phyloP scores from a whole-genome alignment of 2,113 vertebrate genomes.

The Eleginops maclovinus region DNA sequence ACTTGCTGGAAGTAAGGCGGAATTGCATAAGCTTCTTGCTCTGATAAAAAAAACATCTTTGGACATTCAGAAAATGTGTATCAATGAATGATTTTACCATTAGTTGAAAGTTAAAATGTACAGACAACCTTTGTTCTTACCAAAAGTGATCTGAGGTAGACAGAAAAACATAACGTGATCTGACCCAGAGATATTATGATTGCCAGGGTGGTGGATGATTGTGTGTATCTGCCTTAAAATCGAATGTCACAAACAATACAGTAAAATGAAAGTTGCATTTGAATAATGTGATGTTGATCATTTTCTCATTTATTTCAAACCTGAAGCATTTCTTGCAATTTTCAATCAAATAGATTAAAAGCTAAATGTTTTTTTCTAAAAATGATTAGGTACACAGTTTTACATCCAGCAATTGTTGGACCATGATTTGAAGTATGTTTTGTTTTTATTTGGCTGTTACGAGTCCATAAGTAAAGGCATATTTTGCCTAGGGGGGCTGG shows the following conservation, averaged over 20 bases:
- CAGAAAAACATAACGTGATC: too few relatives aligned
- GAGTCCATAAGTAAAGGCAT: neutral
- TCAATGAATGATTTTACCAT: neutral
- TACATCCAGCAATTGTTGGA: neutral
- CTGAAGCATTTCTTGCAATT: neutral
- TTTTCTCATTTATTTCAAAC: neutral
- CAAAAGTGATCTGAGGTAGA: neutral
- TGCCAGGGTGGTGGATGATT: neutral
- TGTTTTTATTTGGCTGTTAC: neutral
- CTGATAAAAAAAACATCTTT: slow-evolving; percentile 1
- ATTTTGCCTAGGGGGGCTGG: neutral
- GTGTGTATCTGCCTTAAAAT: neutral
- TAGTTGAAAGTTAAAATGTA: neutral
- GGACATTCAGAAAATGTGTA: neutral
- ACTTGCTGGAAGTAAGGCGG: slow-evolving; percentile 13
- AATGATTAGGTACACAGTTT: neutral
- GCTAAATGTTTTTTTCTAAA: neutral
- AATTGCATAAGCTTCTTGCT: slow-evolving; percentile 3
- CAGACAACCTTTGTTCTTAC: neutral
- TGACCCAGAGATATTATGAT: too few relatives aligned
- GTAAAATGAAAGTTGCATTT: neutral
- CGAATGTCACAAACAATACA: neutral
- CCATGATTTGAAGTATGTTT: too few relatives aligned
- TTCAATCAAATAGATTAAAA: neutral
- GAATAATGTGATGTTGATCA: neutral